phyloP scores from a whole-genome alignment of 2,797 vertebrate species.

The Phoebastria nigripes region DNA sequence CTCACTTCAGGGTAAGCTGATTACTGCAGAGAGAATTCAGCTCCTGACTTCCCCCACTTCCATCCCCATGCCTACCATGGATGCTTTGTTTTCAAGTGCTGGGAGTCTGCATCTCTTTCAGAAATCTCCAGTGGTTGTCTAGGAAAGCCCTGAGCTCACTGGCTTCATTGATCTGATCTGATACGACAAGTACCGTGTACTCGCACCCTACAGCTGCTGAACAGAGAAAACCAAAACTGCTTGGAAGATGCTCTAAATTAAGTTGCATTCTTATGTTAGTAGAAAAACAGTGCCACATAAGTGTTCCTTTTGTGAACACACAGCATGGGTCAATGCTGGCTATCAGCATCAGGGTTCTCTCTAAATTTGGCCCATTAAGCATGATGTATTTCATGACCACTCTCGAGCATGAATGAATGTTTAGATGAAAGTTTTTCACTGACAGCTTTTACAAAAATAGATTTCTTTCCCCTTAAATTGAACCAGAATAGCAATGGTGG shows the following conservation, averaged over 20 bases:
- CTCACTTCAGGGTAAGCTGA: neutral
- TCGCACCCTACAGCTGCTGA: neutral
- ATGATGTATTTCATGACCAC: neutral
- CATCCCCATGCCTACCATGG: fast-evolving
- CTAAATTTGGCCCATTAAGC: neutral
- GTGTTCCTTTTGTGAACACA: neutral
- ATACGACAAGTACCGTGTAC: neutral
- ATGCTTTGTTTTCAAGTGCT: neutral
- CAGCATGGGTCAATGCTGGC: neutral
- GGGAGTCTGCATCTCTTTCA: neutral
- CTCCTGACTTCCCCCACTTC: neutral
- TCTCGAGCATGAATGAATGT: neutral
- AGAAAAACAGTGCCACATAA: neutral
- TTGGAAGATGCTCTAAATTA: neutral
- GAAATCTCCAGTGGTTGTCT: neutral
- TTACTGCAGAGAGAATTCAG: neutral
- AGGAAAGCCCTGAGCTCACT: neutral
- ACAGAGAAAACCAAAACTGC: neutral
- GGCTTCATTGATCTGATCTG: neutral
- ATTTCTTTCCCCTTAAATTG: slow-evolving; percentile 1
- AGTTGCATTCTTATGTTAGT: neutral
- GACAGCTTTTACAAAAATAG: slow-evolving; percentile 36
- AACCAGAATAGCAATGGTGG: neutral
- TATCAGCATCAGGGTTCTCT: neutral
- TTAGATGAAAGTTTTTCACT: neutral